Conservation (phyloP, 2,797 vertebrate genomes). For the Pelodytes ibericus region DNA sequence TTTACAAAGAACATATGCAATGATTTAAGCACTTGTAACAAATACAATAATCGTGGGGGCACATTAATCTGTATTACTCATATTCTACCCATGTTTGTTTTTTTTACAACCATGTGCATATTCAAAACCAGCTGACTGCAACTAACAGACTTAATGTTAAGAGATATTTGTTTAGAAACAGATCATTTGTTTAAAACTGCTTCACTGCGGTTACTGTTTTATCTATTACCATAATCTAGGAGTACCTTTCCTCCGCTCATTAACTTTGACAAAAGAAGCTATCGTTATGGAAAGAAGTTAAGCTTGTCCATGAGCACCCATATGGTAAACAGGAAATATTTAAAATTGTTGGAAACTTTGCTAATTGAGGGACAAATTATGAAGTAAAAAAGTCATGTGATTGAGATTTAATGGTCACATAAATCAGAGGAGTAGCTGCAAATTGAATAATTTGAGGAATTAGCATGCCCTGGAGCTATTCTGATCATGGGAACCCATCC, state of each 20-base stretch:
- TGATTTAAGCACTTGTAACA: too few species aligned
- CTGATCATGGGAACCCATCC: conserved; percentile 34
- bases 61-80: too few species aligned
- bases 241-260: background rate
- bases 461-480: conserved; percentile 37
- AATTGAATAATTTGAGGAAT: conserved; percentile 44
- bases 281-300: background rate
- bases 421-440: conserved; percentile 37
- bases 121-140: too few species aligned
- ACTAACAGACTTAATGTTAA: too few species aligned
- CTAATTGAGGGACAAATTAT: background rate
- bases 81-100: too few species aligned
- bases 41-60: too few species aligned
- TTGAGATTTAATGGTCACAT: conserved; percentile 8
- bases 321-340: background rate
- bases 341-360: background rate
- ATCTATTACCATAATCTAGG: background rate
- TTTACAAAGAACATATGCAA: too few species aligned
- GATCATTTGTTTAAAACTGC: background rate
- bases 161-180: background rate
- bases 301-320: background rate
- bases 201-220: background rate
- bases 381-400: background rate
- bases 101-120: too few species aligned
- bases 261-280: background rate